Base-by-base conservation (phyloP, 2,797 vertebrate species). In the Centroberyx gerrardi region DNA sequence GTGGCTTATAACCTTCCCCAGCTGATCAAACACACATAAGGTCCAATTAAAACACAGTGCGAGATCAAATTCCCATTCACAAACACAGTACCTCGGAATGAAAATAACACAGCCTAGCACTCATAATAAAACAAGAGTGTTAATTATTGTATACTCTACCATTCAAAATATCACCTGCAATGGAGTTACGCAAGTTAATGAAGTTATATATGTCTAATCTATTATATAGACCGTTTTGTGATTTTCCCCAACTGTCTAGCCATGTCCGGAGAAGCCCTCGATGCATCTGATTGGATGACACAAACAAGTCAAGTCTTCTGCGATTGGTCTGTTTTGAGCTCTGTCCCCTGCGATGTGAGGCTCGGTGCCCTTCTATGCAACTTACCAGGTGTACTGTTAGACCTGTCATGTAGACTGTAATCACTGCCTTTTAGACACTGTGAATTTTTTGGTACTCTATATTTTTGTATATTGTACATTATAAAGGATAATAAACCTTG, bases 391-490 rank as follows among this genome's bases (percentile, higher is more conserved):
- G 95, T 95, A 94, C 95, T 95, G 90, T 96, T 95, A 94, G 96
- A 94, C 93, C 93, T 95, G 95, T 95, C 93, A 94, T 94, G 93
- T 96, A 96, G 96, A 96, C 95, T 96, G 94, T 96, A 96, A 96
- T 96, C 96, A 97, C 96, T 97, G 96, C 96, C 96, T 97, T 95
- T 97, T 97, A 97, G 96, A 97, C 96, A 97, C 97, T 98, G 96
- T 97, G 96, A 97, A 97, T 96, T 96, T 94, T 95, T 87, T 96
- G 95, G 93, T 97, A 97, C 95, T 95, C 95, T 96, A 96, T 97
- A 97, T 97, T 97, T 98, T 97, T 97, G 96, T 98, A 98, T 96
- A 96, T 97, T 97, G 96, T 97, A 97, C 95, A 96, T 96, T 96
- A 95, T 95, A 96, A 97, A 97, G 92, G 95, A 96, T 92, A 97